These are phyloP conservation scores for Nephrocerus scutellatus DNA, from an alignment of 2,888 invertebrate species.

Conservation along the genomic window DNA sequence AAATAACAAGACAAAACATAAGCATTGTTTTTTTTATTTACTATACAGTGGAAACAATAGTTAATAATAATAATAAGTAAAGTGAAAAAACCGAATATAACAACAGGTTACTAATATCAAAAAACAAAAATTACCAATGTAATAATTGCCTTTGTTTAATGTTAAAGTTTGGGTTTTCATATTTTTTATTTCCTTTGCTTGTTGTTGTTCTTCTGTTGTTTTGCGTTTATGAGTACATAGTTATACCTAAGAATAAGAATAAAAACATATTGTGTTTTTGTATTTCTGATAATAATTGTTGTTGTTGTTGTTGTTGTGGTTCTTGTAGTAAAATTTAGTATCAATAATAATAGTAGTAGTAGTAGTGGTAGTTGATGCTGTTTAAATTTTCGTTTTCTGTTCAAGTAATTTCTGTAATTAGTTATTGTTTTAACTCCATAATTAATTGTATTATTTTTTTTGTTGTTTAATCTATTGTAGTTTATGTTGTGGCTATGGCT, in stretches of 20 bases:
- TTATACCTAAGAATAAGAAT: slow-evolving; percentile 20
- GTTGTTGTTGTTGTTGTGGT: slow-evolving; percentile 13
- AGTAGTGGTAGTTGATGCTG: slow-evolving; percentile 18
- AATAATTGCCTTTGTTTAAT: slow-evolving; percentile 10
- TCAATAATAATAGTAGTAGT: slow-evolving; percentile 11
- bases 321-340: slow-evolving; percentile 5
- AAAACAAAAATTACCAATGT: too few relatives aligned
- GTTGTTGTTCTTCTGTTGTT: slow-evolving; percentile 17
- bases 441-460: slow-evolving; percentile 13
- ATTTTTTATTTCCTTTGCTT: slow-evolving; percentile 17
- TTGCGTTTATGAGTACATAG: too few relatives aligned
- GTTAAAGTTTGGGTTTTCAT: slow-evolving; percentile 21
- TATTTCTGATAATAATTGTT: slow-evolving; percentile 19
- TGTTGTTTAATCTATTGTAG: slow-evolving; percentile 19
- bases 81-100: slow-evolving; percentile 5
- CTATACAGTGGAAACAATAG: too few relatives aligned
- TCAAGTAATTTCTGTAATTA: slow-evolving; percentile 6
- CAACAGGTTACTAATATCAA: too few relatives aligned
- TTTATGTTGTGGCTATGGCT: slow-evolving; percentile 23
- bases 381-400: slow-evolving; percentile 18
- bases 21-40: too few relatives aligned
- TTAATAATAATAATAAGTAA: too few relatives aligned
- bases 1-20: too few relatives aligned
- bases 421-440: slow-evolving; percentile 10
- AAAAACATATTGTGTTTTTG: slow-evolving; percentile 24